These are phyloP conservation scores for Lepidocyrtoides sp. DNA, from an alignment of 2,888 invertebrate species.

Conservation along the genomic window DNA sequence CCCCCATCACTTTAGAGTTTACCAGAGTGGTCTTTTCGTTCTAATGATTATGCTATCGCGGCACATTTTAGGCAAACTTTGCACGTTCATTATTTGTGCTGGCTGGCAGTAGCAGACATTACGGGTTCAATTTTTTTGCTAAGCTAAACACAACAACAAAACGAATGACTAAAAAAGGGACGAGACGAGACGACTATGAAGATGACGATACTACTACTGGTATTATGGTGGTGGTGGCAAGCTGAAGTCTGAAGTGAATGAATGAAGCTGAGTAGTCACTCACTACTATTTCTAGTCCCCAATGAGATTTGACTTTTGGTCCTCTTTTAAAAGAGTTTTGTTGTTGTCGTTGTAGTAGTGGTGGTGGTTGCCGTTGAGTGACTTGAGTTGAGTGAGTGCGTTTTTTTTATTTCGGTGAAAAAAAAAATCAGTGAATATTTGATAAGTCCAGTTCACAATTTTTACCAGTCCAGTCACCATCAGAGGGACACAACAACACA, in stretches of 20 bases:
- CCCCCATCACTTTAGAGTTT: too few species aligned
- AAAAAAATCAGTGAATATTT: conserved; percentile 48
- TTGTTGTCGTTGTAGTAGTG: not conserved
- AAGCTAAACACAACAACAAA: not conserved
- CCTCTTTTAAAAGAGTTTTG: not conserved
- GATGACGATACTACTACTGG: not conserved
- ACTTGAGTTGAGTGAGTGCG: conserved; percentile 8
- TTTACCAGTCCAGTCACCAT: conserved; percentile 5
- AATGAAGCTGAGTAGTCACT: too few species aligned
- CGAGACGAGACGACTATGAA: not conserved
- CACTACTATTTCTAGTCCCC: conserved; percentile 8
- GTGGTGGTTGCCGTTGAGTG: not conserved
- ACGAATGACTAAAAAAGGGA: not conserved
- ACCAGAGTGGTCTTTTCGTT: too few species aligned
- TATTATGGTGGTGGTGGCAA: too few species aligned
- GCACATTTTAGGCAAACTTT: conserved; percentile 44
- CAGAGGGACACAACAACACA: too few species aligned
- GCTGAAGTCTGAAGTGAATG: too few species aligned
- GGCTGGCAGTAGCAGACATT: not conserved
- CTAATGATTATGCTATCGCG: too few species aligned
- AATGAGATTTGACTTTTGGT: not conserved
- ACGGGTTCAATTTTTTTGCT: too few species aligned
- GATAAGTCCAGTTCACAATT: conserved; percentile 37
- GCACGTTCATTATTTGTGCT: conserved; percentile 38
- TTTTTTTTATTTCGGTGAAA: not conserved